Base-by-base conservation (phyloP, 2,113 vertebrate species). In the Emydocephalus ijimae region DNA sequence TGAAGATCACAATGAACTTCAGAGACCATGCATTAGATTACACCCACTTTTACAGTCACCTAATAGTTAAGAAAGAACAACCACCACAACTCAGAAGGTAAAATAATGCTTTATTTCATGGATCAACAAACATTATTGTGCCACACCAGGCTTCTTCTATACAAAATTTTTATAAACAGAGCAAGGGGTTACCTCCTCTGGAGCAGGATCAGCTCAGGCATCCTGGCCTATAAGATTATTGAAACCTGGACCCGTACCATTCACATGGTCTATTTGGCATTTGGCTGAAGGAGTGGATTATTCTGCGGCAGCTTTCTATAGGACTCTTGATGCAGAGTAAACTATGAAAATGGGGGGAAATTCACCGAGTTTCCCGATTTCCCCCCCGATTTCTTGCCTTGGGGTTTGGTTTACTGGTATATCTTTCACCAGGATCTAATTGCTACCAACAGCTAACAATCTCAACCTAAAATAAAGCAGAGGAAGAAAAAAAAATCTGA, bases 81-180 rank as follows among this genome's bases (percentile, higher is more conserved):
- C 89, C 94, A 94, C 94, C 94, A 95, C 94, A 93, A 92, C 94
- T 96, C 94, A 54, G 93, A 96, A 98, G 98, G 97, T 97, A 98
- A 98, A 98, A 98, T 98, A 97, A 97, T 96, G 97, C 97, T 98
- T 98, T 98, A 98, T 98, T 98, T 96, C 96, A 96, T 96, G 97
- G 97, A 97, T 96, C 98, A 97, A 96, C 96, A 96, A 95, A 97
- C 85, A 95, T 96, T 96, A 96, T 97, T 97, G 97, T 97, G 97
- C 97, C 97, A 95, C 97, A 93, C 94, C 92, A 96, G 96, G 93
- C 92, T 90, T 94, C 96, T 95, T 96, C 95, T 95, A 92, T 90
- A 94, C 97, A 96, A 93, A 96, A 95, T 92, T 95, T 95, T 95
- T 92, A 89, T 87, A 94, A 96, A 96, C 96, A 94, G 96, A 96